Conservation (phyloP, 2,113 vertebrate species). For the Toxostoma redivivum region DNA sequence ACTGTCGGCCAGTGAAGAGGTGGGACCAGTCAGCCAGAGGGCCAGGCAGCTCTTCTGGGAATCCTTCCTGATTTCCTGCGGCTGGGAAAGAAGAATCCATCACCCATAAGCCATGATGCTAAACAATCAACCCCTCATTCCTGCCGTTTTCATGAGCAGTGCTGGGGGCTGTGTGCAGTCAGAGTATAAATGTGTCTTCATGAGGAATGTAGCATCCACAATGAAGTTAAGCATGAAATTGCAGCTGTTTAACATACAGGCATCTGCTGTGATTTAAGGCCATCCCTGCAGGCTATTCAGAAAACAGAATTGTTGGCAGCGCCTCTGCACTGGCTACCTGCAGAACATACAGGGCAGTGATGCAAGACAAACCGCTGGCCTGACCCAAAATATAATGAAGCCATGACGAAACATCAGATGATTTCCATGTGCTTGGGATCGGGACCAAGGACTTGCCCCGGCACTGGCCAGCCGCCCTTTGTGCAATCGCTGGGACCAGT, state of each 20-base stretch:
- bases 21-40: not conserved
- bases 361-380: slow-evolving; percentile 7
- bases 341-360: not conserved
- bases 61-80: not conserved
- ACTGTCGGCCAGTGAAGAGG: not conserved
- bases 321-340: not conserved
- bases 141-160: not conserved
- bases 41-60: not conserved
- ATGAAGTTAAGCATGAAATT: not conserved
- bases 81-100: not conserved
- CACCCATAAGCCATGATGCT: not conserved
- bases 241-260: not conserved
- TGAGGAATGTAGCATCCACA: not conserved
- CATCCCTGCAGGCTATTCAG: not conserved
- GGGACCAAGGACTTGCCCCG: not conserved
- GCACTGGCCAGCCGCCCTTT: not conserved
- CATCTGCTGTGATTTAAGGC: not conserved
- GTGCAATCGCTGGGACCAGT: slow-evolving; percentile 4
- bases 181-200: not conserved
- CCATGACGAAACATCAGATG: slow-evolving; percentile 37
- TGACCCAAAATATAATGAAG: slow-evolving; percentile 6
- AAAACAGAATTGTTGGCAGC: not conserved
- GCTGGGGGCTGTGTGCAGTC: not conserved
- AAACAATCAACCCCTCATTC: not conserved
- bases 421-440: slow-evolving; percentile 26